These are phyloP conservation scores for Lordiphosa stackelbergi DNA, from an alignment of 1,140 invertebrate species.

Conservation along the genomic window DNA sequence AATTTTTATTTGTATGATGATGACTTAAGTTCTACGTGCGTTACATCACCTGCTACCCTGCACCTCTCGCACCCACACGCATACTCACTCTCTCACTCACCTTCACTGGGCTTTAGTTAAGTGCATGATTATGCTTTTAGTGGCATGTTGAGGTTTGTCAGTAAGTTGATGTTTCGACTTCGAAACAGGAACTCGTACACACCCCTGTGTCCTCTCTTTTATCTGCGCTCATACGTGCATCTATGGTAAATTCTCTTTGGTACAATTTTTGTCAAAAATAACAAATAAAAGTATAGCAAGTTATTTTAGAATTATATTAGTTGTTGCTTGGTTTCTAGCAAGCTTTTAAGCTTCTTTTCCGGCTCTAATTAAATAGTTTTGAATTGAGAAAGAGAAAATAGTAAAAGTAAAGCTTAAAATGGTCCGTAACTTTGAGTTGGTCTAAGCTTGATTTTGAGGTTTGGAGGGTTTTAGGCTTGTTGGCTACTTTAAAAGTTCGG, in stretches of 20 bases:
- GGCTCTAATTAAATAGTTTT: constrained; percentile 1
- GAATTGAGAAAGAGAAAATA: constrained; percentile 2
- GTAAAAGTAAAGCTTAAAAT: too few relatives aligned
- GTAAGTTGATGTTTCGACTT: constrained; percentile 51
- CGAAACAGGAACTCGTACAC: constrained; percentile 11
- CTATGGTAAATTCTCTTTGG: constrained; percentile 59
- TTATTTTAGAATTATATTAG: constrained; percentile 9
- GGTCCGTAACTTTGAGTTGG: too few relatives aligned
- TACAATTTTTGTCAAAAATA: too few relatives aligned
- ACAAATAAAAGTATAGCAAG: neutral
- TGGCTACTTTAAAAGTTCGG: too few relatives aligned
- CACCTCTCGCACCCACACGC: constrained; percentile 12
- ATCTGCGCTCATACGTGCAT: constrained; percentile 41
- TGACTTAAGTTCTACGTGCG: constrained; percentile 73
- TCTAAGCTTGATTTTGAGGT: too few relatives aligned
- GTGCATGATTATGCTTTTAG: constrained; percentile 76
- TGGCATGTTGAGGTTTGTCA: constrained; percentile 71
- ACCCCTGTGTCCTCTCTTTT: constrained; percentile 27
- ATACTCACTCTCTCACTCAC: constrained; percentile 4
- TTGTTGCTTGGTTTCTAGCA: constrained; percentile 18
- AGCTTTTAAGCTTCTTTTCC: constrained; percentile 17
- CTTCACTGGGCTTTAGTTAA: constrained; percentile 64
- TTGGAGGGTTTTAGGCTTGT: too few relatives aligned
- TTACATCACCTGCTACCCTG: constrained; percentile 40
- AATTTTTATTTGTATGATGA: constrained; percentile 74